Base-by-base conservation (phyloP, 2,797 vertebrate species). In the Xiphophorus birchmanni region DNA sequence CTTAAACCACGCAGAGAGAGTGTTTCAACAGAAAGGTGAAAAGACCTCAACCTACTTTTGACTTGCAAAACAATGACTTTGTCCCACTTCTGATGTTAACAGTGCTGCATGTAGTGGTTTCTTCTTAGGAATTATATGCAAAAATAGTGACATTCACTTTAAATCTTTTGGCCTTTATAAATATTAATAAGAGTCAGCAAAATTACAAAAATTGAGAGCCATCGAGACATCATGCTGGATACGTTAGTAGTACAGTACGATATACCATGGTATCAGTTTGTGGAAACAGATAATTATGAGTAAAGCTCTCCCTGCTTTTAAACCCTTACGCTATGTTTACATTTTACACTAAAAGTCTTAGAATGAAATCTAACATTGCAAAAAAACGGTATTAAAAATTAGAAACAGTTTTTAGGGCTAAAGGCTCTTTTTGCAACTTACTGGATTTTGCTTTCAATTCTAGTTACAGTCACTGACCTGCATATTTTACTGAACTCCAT, bases 401-500 rank as follows among this genome's bases (percentile, higher is more conserved):
- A 3, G 12, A 37, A 37, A 29, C 12, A 5, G 50, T 75, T 78
- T 80, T 73, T 13, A 73, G 12, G 44, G 18, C 21, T 42, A 13
- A 74, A 78, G 44, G 10, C 35, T 54, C 1, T 54, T 73, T 80
- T 75, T 35, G 76, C 35, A 42, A 79, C 52, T 78, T 82, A 73
- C 77, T 74, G 23, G 52, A 74, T 35, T 13, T 52, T 45, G 79
- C 74, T 88, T 90, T 86, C 42, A 86, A 44, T 50, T 56, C 78
- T 77, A 76, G 63, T 82, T 81, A 76, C 74, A 83, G 58, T 84
- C 80, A 81, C 86, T 87, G 82, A 86, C 81, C 85, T 72, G 40
- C 52, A 35, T n/a, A 45, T 81, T 87, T 85, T 88, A 90, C 77
- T 88, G 75, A 85, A 85, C 80, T 83, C n/a, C 17, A 52, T 81